Percentiles rank a stretch among this genome's conserved stretches.
Evolutionary conservation across 2,797 vertebrate species (phyloP).

Genomic region (Hoplostethus atlanticus): DNA sequence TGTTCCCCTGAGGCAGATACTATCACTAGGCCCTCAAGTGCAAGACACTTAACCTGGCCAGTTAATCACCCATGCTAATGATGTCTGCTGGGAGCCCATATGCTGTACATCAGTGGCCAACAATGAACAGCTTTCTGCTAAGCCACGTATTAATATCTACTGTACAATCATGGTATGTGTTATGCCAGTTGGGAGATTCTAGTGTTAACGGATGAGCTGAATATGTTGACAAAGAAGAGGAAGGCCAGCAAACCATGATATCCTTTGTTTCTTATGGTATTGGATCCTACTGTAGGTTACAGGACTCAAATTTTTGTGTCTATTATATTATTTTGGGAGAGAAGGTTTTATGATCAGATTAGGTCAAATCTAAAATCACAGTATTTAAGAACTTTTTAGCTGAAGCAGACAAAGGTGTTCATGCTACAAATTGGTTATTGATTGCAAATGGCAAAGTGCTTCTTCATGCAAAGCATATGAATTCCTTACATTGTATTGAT

Average conservation of each 20-base stretch:
- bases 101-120: constrained; percentile 65
- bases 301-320: background rate
- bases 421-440: constrained; percentile 14
- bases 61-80: constrained; percentile 80
- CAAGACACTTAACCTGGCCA: constrained; percentile 78
- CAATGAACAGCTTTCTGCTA: constrained; percentile 57
- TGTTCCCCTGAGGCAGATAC: constrained; percentile 61
- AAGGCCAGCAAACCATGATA: background rate
- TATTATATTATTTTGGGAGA: background rate
- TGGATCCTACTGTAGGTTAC: background rate
- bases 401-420: background rate
- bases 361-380: background rate
- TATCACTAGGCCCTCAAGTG: constrained; percentile 57
- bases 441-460: constrained; percentile 16
- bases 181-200: constrained; percentile 35
- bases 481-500: constrained; percentile 21
- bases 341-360: background rate
- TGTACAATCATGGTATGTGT: constrained; percentile 29
- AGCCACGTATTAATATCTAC: constrained; percentile 36
- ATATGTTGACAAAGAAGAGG: constrained; percentile 6
- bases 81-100: constrained; percentile 77
- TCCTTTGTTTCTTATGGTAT: background rate
- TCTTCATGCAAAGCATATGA: constrained; percentile 10
- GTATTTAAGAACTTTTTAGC: background rate
- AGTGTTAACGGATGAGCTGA: constrained; percentile 7